A percentile compares a stretch with the other conserved stretches of the same genome.
Conservation (phyloP, 1,140 invertebrate species). For the Macrotrachela quadricornifera region DNA sequence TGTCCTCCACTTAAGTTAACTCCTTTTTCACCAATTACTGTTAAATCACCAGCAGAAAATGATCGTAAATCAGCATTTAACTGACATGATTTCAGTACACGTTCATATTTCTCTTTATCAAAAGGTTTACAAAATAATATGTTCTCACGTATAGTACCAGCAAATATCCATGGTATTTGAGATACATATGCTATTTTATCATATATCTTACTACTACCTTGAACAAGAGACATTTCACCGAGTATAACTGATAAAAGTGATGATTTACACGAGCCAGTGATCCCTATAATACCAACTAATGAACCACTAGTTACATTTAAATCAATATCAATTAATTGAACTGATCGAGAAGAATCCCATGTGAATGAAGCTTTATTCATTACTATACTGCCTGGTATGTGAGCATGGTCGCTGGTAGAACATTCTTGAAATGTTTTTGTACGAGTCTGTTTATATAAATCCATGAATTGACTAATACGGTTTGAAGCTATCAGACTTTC, state of each 20-base stretch:
- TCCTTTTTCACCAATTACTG: conserved; percentile 64
- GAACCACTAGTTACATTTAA: too few relatives aligned
- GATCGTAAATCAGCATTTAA: conserved; percentile 48
- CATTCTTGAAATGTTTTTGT: too few relatives aligned
- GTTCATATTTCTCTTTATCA: conserved; percentile 50
- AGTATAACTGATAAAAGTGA: conserved; percentile 24
- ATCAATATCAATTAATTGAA: too few relatives aligned
- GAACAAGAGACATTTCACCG: conserved; percentile 39
- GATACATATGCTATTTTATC: conserved; percentile 46
- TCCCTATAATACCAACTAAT: conserved; percentile 27
- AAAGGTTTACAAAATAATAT: conserved; percentile 68
- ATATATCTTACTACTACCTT: conserved; percentile 11
- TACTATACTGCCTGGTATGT: too few relatives aligned
- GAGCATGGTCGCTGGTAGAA: too few relatives aligned
- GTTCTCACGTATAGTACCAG: conserved; percentile 68
- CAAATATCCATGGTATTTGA: conserved; percentile 73
- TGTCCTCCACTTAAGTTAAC: conserved; percentile 47
- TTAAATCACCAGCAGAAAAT: conserved; percentile 41
- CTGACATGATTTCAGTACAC: conserved; percentile 53
- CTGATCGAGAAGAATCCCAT: too few relatives aligned
- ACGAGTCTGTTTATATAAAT: too few relatives aligned
- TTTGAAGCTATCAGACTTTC: too few relatives aligned
- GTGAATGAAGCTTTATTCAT: too few relatives aligned
- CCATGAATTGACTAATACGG: too few relatives aligned
- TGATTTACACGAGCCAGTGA: conserved; percentile 30